Evolutionary conservation across 2,113 vertebrate genomes (phyloP).

Genomic region (Helogale parvula): DNA sequence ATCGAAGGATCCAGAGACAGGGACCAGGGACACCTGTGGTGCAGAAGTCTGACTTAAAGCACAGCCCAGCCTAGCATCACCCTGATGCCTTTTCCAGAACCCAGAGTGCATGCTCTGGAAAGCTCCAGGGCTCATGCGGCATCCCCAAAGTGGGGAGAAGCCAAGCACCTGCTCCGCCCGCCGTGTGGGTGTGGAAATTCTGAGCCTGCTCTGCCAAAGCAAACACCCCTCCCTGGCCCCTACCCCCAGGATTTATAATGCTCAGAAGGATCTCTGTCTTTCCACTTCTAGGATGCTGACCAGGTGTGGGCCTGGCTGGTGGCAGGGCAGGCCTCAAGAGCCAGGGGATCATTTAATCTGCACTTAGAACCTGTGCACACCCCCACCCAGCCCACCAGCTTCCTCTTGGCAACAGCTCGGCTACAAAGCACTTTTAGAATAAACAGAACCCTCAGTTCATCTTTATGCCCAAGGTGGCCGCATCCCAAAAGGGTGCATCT

Average conservation of each 20-base stretch:
- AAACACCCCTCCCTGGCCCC: slow-evolving; percentile 5
- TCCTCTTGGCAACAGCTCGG: background rate
- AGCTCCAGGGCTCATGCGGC: background rate
- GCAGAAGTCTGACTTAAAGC: background rate
- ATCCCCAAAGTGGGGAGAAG: background rate
- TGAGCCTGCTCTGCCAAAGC: slow-evolving; percentile 21
- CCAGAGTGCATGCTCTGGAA: slow-evolving; percentile 56
- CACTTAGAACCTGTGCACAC: background rate
- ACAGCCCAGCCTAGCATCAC: background rate
- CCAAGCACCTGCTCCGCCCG: slow-evolving; percentile 64
- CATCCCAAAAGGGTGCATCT: background rate
- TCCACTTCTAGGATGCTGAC: background rate
- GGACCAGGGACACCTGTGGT: background rate
- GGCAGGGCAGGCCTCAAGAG: background rate
- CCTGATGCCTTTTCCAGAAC: slow-evolving; percentile 60
- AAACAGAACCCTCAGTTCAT: background rate
- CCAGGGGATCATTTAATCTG: slow-evolving; percentile 17
- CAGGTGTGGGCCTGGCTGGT: slow-evolving; percentile 27
- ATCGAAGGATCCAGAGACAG: background rate
- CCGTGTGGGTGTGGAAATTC: slow-evolving; percentile 33
- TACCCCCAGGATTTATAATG: background rate
- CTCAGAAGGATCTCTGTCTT: slow-evolving; percentile 40
- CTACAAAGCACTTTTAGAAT: background rate
- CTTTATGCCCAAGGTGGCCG: background rate
- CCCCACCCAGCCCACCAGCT: background rate